Conservation (phyloP, 2,888 invertebrate species). For the Adelphocoris suturalis region DNA sequence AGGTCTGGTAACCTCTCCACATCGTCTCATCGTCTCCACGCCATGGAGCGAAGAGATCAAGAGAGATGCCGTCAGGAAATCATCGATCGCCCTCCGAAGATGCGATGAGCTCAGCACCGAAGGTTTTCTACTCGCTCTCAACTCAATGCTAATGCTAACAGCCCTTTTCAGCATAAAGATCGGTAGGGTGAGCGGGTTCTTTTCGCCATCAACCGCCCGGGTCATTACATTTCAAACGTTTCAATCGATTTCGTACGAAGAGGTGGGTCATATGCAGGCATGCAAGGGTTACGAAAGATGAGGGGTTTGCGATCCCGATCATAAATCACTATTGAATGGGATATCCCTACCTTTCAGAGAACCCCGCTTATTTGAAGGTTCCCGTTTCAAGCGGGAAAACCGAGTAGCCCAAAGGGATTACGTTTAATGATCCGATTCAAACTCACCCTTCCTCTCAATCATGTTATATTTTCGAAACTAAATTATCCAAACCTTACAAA, state of each 20-base stretch:
- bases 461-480: no score
- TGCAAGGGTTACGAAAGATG: conserved; percentile 4
- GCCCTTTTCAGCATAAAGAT: conserved; percentile 10
- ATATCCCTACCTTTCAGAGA: neutral
- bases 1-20: no score
- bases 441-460: no score
- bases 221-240: conserved; percentile 42
- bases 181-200: neutral
- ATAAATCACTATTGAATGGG: conserved; percentile 10
- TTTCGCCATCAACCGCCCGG: conserved; percentile 20
- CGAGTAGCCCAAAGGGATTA: neutral
- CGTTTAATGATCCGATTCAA: neutral
- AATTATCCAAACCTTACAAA: no score
- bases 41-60: neutral
- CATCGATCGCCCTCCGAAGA: neutral
- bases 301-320: neutral
- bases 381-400: neutral
- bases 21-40: no score
- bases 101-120: neutral
- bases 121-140: conserved; percentile 5
- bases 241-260: conserved; percentile 7
- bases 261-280: conserved; percentile 1
- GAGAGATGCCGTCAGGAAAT: neutral
- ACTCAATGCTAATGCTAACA: conserved; percentile 25
- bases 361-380: neutral